These are phyloP conservation scores for Sabatieria punctata DNA, from an alignment of 2,888 invertebrate genomes.

Conservation along the genomic window DNA sequence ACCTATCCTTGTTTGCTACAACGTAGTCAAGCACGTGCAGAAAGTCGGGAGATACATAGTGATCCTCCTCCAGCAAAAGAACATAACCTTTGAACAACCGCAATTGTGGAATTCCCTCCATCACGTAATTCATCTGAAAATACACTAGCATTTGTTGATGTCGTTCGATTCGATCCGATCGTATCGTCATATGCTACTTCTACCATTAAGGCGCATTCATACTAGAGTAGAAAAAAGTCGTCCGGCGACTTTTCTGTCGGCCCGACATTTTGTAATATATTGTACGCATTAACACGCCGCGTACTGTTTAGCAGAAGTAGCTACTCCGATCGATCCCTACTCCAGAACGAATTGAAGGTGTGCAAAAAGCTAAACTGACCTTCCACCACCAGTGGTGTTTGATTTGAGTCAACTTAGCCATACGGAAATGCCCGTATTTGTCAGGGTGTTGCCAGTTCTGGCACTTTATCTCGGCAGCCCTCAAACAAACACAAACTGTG, in stretches of 20 bases:
- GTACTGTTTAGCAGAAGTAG: too few species aligned
- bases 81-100: conserved; percentile 64
- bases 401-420: conserved; percentile 83
- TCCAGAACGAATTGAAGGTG: too few species aligned
- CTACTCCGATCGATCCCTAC: too few species aligned
- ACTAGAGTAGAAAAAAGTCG: too few species aligned
- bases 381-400: conserved; percentile 99
- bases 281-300: too few species aligned
- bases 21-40: conserved; percentile 66
- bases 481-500: conserved; percentile 31
- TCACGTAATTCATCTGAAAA: conserved; percentile 48
- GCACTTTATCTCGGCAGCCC: conserved; percentile 65
- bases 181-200: too few species aligned
- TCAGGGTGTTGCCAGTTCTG: conserved; percentile 82
- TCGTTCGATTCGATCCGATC: too few species aligned
- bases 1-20: conserved; percentile 40
- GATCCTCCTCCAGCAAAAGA: conserved; percentile 89
- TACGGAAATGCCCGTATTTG: conserved; percentile 87
- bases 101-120: conserved; percentile 70
- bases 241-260: too few species aligned
- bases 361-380: too few species aligned
- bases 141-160: too few species aligned
- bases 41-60: conserved; percentile 89
- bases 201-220: too few species aligned
- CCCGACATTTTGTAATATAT: too few species aligned